Percentiles rank a stretch among this genome's conserved stretches.
phyloP scores from a whole-genome alignment of 2,113 vertebrate genomes.

The Sterrhoptilus dennistouni region DNA sequence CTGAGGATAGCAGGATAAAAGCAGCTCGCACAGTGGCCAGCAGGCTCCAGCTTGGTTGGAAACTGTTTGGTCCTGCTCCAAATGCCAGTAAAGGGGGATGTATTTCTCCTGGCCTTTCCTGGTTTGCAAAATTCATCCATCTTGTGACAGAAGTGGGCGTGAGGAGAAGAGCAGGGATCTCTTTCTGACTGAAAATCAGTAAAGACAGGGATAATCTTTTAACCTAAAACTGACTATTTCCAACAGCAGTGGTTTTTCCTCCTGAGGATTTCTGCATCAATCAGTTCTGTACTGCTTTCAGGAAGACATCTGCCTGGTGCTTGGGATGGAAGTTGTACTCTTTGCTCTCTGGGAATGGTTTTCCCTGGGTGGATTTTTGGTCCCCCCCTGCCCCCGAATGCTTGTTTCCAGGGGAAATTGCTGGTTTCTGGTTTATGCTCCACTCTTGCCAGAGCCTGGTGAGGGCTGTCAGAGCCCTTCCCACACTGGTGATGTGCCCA shows the following conservation, averaged over 20 bases:
- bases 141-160: background rate
- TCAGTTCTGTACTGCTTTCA: background rate
- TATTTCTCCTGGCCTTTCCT: background rate
- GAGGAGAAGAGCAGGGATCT: background rate
- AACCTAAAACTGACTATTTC: background rate
- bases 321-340: background rate
- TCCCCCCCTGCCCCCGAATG: background rate
- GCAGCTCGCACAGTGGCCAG: background rate
- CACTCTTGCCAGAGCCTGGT: background rate
- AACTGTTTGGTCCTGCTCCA: background rate
- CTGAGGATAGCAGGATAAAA: background rate
- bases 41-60: background rate
- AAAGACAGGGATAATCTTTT: background rate
- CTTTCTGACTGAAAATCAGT: background rate
- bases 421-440: background rate
- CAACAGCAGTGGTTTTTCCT: background rate
- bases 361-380: background rate
- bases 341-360: background rate
- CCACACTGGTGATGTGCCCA: background rate
- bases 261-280: background rate
- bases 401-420: background rate
- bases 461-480: background rate
- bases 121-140: background rate
- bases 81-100: background rate
- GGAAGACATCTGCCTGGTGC: background rate